Base-by-base conservation (phyloP, 2,113 vertebrate species). In the Callaeas wilsoni region DNA sequence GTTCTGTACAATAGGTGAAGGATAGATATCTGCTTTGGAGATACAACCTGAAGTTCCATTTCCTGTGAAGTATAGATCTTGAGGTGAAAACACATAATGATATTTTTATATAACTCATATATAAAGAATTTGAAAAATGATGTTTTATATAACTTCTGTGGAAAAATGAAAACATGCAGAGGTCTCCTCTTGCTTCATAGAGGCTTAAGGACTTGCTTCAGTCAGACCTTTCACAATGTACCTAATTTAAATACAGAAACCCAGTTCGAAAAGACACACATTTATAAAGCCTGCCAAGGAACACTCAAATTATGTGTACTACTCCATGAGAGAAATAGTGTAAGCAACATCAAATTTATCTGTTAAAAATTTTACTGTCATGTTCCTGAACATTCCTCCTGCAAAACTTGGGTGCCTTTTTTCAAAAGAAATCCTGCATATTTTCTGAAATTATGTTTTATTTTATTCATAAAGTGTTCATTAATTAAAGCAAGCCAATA, bases 401-500 rank as follows among this genome's bases (percentile, higher is more conserved):
- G 32, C 79, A 77, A 89, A 89, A 74, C 30, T 56, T 69, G 84
- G 62, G 33, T n/a, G 57, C 44, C 42, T 87, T 89, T 86, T 77
- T 91, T 82, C 17, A 91, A 95, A 94, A 94, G 70, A 84, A 90
- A 88, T 76, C 60, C 21, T 4, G 25, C 88, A 4, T 77, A 84
- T 97, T 96, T 97, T 93, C 94, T 90, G 91, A 94, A 96, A 95
- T 70, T 27, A 82, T 39, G 32, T 35, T 91, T 73, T 89, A 85
- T 97, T 97, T 96, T 75, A 94, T 87, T 97, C 55, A 82, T 65
- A 94, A 93, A 87, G 79, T 89, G 73, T 93, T 97, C 96, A 91
- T 97, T 97, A 97, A 96, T 96, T 96, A 97, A 95, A 95, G 89
- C 62, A 93, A 95, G 93, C 82, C 75, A 74, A 78, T 71, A 91